Base-by-base conservation (phyloP, 2,888 invertebrate species). In the Ichneumon xanthorius region DNA sequence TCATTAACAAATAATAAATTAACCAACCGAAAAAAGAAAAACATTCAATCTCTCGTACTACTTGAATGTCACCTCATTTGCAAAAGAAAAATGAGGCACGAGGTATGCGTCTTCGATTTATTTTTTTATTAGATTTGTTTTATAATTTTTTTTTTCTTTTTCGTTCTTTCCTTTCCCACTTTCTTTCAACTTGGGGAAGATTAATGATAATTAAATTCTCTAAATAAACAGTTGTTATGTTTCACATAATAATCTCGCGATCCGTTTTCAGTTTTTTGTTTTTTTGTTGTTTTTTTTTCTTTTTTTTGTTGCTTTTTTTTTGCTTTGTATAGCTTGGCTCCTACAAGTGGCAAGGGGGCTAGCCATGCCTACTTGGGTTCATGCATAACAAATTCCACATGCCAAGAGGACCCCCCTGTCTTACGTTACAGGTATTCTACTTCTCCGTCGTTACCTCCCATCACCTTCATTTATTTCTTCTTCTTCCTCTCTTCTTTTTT, bases 221-320 rank as follows among this genome's bases (percentile, higher is more conserved):
- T 92, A 92, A 92, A 92, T 92, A 89, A 92, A 93, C 89, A 88
- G 88, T 88, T 90, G 87, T 90, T 87, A 91, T 63, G 95, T 90
- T 95, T 95, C 63, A 95, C 95, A 11, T 95, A 94, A 48, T 95
- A 94, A 86, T 95, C 94, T 61, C 94, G 94, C 37, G 95, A 94
- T 90, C 95, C 94, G 92, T 94, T 90, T 75, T 95, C 95, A 26
- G 26, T 26, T 26, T 26, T 26, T 26, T 26, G 26, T 26, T 26
- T 26, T 26, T 26, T 26, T 86, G 96, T 95, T 90, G 95, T 80
- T 80, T 87, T 80, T 68, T 87, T 68, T 87, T 87, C 58, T 85
- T 61, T 77, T 86, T 87, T 76, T 63, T 81, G 55, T 63, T 75
- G 0, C 26, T 67, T 82, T 85, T 77, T 65, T 77, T 76, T 70